Conservation (phyloP, 2,113 vertebrate genomes). For the Sturnus vulgaris region DNA sequence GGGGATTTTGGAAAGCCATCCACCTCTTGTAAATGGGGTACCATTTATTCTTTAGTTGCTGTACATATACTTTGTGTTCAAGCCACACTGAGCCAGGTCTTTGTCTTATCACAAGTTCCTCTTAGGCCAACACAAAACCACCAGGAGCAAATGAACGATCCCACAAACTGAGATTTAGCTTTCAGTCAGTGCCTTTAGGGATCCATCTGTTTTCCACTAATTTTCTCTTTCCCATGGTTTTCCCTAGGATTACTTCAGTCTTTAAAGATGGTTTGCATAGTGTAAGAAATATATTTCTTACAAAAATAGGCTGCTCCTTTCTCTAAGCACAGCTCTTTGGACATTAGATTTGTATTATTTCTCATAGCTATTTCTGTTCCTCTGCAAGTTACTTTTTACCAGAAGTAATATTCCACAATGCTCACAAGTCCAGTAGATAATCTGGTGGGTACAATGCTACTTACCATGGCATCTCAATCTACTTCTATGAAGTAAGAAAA, state of each 20-base stretch:
- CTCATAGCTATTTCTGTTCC: neutral
- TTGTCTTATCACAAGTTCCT: neutral
- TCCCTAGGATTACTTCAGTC: neutral
- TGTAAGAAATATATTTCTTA: neutral
- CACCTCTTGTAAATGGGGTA: neutral
- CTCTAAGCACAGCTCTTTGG: neutral
- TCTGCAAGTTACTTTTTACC: neutral
- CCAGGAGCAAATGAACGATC: neutral
- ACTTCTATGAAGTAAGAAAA: neutral
- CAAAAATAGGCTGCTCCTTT: neutral
- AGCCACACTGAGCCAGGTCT: neutral
- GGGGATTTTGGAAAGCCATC: neutral
- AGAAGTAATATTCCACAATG: neutral
- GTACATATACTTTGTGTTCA: neutral
- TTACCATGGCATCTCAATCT: neutral
- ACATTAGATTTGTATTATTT: neutral
- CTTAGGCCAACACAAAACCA: neutral
- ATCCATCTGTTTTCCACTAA: neutral
- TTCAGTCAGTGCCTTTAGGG: neutral
- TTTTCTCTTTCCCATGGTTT: neutral
- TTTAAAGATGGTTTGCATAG: neutral
- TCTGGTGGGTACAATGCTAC: neutral
- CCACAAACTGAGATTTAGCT: neutral
- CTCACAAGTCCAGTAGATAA: neutral
- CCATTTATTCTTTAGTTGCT: neutral